Evolutionary conservation across 2,888 invertebrate genomes (phyloP), one percentile per base, ranked within the genome.

Genomic region (Mythimna ferrago): DNA sequence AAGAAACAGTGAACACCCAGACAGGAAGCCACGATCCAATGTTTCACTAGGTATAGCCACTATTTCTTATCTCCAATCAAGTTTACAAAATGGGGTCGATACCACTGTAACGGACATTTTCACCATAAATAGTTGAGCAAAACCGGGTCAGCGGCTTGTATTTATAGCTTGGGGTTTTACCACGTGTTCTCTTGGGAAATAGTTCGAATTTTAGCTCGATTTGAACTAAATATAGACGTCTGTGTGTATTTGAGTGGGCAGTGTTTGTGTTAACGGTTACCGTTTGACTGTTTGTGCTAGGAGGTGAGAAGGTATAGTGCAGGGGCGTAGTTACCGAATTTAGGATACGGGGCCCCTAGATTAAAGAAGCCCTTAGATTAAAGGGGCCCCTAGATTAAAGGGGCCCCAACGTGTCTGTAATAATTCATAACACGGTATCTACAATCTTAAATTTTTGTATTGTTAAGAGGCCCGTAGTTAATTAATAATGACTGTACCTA

Each of bases 91-190:
- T 38, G 73, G 21, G 84, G 78, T 77, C 82, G 70, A 57, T 56
- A 64, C 53, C 60, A 66, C 26, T 19, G 9, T 32, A 66, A 58
- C 58, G 63, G n/a, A 67, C 56, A 85, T 83, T 85, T 83, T 74
- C 57, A 75, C 83, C 85, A 80, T 85, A 85, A 83, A 85, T 76
- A 85, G 85, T 26, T 32, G 75, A 77, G 61, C 51, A 16, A 5
- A 68, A 72, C 76, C 66, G 70, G 85, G 78, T 78, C 83, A 72
- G 60, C 16, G 14, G n/a, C 62, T 68, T 53, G 56, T 85, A 84
- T 79, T 85, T 78, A 73, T 85, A 81, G 77, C 54, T 32, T 4
- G 21, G 67, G 14, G 65, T 69, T 65, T 67, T 74, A 69, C 56
- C 66, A 63, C 75, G 66, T 69, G 78, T 66, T 81, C 73, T 44